Conservation (phyloP, 2,113 vertebrate species). For the Tamias sibiricus region DNA sequence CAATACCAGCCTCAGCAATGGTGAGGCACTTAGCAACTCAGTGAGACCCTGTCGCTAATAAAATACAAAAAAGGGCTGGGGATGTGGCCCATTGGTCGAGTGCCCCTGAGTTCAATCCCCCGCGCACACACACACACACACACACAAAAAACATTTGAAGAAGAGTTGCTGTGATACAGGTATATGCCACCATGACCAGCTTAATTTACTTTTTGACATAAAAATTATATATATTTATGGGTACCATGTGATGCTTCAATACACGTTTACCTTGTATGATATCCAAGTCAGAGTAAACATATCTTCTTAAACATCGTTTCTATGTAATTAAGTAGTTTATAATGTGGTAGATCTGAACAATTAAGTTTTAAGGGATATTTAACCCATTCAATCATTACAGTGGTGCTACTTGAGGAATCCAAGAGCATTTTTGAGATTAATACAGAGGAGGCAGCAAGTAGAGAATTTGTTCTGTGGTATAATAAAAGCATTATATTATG, state of each 20-base stretch:
- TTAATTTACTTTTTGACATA: too few relatives aligned
- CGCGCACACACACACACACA: too few relatives aligned
- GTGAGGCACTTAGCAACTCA: too few relatives aligned
- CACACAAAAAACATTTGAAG: too few relatives aligned
- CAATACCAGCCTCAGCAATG: too few relatives aligned
- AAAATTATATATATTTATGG: background rate
- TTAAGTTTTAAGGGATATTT: background rate
- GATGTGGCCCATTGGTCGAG: too few relatives aligned
- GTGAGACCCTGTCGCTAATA: too few relatives aligned
- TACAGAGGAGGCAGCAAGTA: background rate
- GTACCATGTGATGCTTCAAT: background rate
- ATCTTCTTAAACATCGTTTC: background rate
- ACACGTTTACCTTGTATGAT: background rate
- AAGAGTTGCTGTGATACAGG: too few relatives aligned
- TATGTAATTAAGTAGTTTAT: background rate
- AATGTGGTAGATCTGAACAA: background rate
- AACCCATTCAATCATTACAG: constrained; percentile 25
- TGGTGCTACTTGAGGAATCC: constrained; percentile 20
- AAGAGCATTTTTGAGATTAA: constrained; percentile 38
- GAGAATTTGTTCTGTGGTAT: background rate
- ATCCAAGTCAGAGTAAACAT: background rate
- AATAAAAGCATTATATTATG: constrained; percentile 11
- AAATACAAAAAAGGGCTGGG: too few relatives aligned
- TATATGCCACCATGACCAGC: too few relatives aligned
- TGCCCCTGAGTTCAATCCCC: too few relatives aligned